Evolutionary conservation across 2,113 vertebrate species (phyloP).

Genomic region (Cervus canadensis): DNA sequence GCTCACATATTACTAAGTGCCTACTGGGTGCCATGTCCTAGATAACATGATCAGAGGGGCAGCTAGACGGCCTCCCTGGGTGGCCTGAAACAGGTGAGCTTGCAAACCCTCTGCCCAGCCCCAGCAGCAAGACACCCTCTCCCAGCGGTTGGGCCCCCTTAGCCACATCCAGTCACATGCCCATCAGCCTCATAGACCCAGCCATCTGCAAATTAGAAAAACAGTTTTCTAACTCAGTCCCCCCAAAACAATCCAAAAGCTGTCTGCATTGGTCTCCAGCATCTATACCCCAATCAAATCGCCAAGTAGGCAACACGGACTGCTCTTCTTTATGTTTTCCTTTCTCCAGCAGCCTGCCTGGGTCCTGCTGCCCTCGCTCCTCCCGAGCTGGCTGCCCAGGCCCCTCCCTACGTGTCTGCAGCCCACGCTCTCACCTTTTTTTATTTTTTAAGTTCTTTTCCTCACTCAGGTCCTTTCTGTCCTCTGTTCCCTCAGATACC

Average conservation of each 20-base stretch:
- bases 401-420: fast-evolving
- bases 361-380: fast-evolving
- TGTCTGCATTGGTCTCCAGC: background rate
- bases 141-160: constrained; percentile 20
- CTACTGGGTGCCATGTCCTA: no score
- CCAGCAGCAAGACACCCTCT: background rate
- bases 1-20: background rate
- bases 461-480: background rate
- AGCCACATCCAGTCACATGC: background rate
- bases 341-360: background rate
- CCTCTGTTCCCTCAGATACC: background rate
- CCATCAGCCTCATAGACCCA: background rate
- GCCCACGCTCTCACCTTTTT: background rate
- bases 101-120: background rate
- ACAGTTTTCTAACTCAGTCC: constrained; percentile 24
- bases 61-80: background rate
- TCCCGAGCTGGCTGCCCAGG: background rate
- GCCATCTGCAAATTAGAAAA: constrained; percentile 44
- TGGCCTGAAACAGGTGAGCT: background rate
- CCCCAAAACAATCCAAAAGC: constrained; percentile 21
- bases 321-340: background rate
- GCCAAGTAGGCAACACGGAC: background rate
- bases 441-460: background rate
- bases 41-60: background rate
- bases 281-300: background rate